Evolutionary conservation across 2,113 vertebrate species (phyloP).

Genomic region (Pygoscelis adeliae): DNA sequence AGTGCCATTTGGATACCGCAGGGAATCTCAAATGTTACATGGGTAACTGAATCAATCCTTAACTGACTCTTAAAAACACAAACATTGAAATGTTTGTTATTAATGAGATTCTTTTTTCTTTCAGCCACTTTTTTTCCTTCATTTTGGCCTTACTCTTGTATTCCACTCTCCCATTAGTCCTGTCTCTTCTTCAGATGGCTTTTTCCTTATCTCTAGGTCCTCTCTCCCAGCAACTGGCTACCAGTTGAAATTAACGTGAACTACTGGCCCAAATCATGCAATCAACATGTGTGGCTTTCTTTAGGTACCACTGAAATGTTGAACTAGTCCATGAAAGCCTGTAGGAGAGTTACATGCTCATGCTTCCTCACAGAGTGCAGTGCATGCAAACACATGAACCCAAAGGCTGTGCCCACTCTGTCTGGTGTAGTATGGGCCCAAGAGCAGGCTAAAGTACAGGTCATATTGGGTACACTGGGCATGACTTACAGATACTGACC

Average conservation of each 20-base stretch:
- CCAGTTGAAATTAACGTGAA: not conserved
- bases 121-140: not conserved
- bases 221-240: not conserved
- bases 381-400: not conserved
- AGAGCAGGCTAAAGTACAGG: not conserved
- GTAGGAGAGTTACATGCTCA: not conserved
- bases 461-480: not conserved
- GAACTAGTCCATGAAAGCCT: not conserved
- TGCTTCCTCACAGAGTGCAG: not conserved
- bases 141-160: not conserved
- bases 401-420: not conserved
- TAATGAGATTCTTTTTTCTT: not conserved
- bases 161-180: not conserved
- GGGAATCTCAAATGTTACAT: accelerated
- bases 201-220: not conserved
- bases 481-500: not conserved
- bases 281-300: accelerated
- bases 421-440: not conserved
- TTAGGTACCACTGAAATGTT: not conserved
- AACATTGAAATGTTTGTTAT: not conserved
- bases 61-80: not conserved
- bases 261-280: not conserved
- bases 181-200: not conserved
- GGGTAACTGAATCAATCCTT: not conserved
- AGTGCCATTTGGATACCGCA: not conserved